A percentile compares a stretch with the other conserved stretches of the same genome.
Conservation (phyloP, 1,140 invertebrate species). For the Araneus ventricosus region DNA sequence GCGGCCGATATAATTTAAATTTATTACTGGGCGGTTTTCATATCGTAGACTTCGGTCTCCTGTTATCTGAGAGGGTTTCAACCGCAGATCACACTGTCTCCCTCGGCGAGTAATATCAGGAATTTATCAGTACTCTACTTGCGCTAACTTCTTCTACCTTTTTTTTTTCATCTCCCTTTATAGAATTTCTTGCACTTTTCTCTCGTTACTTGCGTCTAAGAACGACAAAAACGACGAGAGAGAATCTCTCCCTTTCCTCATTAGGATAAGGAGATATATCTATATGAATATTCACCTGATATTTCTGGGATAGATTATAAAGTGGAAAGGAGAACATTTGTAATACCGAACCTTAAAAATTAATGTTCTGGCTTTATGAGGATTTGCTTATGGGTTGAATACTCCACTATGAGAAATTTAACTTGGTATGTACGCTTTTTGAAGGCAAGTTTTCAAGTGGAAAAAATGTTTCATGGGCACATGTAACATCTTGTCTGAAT, state of each 20-base stretch:
- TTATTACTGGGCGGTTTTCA: conserved; percentile 69
- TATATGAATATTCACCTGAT: conserved; percentile 34
- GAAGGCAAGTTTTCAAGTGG: too few relatives aligned
- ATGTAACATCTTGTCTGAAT: too few relatives aligned
- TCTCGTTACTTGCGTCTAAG: conserved; percentile 38
- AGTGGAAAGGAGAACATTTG: not conserved
- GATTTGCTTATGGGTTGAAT: not conserved
- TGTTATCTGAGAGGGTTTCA: conserved; percentile 58
- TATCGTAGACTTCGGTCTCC: conserved; percentile 46
- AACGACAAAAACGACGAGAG: conserved; percentile 27
- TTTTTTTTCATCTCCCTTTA: not conserved
- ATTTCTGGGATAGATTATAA: conserved; percentile 20
- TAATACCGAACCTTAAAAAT: not conserved
- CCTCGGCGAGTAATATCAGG: conserved; percentile 48
- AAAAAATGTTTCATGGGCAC: too few relatives aligned
- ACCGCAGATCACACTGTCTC: conserved; percentile 46
- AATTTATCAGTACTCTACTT: conserved; percentile 57
- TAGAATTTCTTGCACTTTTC: conserved; percentile 29
- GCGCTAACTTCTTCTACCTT: not conserved
- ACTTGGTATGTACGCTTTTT: not conserved
- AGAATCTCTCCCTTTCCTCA: conserved; percentile 2
- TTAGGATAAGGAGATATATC: conserved; percentile 39
- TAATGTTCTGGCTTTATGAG: not conserved
- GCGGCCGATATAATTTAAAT: conserved; percentile 72
- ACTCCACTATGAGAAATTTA: not conserved